These are phyloP conservation scores for Theristicus caerulescens DNA, from an alignment of 2,113 vertebrate genomes.

Conservation along the genomic window DNA sequence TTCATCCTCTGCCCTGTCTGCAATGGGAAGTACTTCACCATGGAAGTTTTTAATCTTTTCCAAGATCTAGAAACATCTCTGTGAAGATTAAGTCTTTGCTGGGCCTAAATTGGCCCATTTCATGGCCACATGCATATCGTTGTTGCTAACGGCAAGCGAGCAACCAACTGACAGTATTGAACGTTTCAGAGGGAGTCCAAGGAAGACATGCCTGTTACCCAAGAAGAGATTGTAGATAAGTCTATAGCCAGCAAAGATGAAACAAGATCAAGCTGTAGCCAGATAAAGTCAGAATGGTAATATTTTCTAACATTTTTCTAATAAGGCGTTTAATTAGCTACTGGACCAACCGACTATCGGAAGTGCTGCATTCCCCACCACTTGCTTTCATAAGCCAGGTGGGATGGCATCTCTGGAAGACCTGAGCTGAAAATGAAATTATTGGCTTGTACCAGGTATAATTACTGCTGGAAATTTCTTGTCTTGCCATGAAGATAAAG, in stretches of 20 bases:
- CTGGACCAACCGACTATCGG: background rate
- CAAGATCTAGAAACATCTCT: background rate
- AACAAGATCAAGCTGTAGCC: background rate
- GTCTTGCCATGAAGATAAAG: background rate
- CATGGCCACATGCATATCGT: fast-evolving
- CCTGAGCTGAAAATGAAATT: background rate
- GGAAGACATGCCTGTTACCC: background rate
- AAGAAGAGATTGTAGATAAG: background rate
- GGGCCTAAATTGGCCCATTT: background rate
- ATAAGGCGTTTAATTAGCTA: background rate
- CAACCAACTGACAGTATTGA: background rate
- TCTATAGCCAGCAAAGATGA: background rate
- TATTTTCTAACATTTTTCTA: background rate
- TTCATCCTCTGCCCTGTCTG: background rate
- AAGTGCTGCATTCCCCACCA: background rate
- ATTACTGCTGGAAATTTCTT: background rate
- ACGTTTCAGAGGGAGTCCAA: background rate
- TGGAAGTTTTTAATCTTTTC: background rate
- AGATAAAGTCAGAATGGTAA: background rate
- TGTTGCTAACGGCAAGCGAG: background rate
- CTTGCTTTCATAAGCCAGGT: background rate
- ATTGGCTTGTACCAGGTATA: background rate
- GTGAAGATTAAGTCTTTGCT: background rate
- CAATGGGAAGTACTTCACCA: background rate
- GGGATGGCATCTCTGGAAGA: background rate